Base-by-base conservation (phyloP, 64 coral and sea anemone genomes). In the Porites australiensis region DNA sequence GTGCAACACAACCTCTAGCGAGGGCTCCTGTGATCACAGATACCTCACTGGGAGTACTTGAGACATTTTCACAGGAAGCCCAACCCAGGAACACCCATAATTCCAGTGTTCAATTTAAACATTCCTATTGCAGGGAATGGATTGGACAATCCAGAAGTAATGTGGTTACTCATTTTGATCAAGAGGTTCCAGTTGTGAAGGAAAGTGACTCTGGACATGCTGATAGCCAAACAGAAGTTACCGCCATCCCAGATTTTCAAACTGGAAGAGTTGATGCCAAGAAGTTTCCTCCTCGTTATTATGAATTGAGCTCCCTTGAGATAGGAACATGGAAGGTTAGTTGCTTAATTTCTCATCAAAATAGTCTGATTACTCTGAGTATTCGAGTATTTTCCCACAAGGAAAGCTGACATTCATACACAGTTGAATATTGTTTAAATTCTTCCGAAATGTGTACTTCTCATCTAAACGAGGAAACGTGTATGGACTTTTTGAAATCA, bases 251-350 rank as follows among this genome's bases (percentile, higher is more conserved):
- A 63, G 72, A 89, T 59, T 63, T 89, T 71, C 87, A 62, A 43
- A 55, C 37, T 6, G 72, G 71, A 64, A 89, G 44, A 60, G 72
- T 89, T 18, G 87, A 89, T 89, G 87, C 72, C 50, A 89, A 89
- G 87, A 61, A 47, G 19, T 89, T 89, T 60, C 54, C 71, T 57
- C 67, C 87, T 63, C 71, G 72, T 44, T 27, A 89, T 77, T 89
- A 58, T 50, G 59, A 61, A 6, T 4, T 89, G 19, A 19, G 18
- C 14, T 77, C 70, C 7, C 27, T 89, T 18, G 54, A 59, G 50
- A 89, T 89, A 59, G 87, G 87, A 22, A 74, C 87, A 23, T 89
- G 87, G 87, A 89, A 54, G 87, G 87, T 89, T 44, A 63, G 44
- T 61, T 52, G 16, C 50, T 23, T 45, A 13, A 3, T 70, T 70